phyloP scores from a whole-genome alignment of 2,113 vertebrate genomes.

The Phaethon lepturus region DNA sequence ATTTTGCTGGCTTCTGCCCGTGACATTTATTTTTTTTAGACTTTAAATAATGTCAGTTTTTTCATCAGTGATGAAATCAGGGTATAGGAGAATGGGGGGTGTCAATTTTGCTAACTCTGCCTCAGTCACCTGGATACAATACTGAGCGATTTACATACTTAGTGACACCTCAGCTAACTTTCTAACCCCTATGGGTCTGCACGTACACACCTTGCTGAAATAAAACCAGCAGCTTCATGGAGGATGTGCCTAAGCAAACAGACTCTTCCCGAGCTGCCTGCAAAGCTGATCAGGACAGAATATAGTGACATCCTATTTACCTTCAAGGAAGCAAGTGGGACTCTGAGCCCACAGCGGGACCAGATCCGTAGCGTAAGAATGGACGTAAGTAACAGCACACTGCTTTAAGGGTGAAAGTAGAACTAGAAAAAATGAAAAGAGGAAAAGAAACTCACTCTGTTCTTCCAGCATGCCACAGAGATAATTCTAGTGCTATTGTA shows the following conservation, averaged over 20 bases:
- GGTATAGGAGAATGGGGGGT: not conserved
- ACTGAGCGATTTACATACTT: not conserved
- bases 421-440: not conserved
- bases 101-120: not conserved
- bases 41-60: not conserved
- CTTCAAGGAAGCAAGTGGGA: not conserved
- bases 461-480: not conserved
- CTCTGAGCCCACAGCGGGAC: not conserved
- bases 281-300: not conserved
- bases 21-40: not conserved
- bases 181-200: not conserved
- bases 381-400: not conserved
- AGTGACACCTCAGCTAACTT: not conserved
- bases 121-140: too few species aligned
- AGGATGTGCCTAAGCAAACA: not conserved
- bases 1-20: not conserved
- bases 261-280: not conserved
- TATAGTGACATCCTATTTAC: not conserved
- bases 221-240: too few species aligned
- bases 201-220: not conserved
- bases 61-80: not conserved
- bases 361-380: not conserved
- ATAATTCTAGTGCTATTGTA: not conserved
- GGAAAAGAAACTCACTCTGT: not conserved
- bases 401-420: not conserved